Evolutionary conservation across 1,140 invertebrate species (phyloP).

Genomic region (Drosophila auraria): DNA sequence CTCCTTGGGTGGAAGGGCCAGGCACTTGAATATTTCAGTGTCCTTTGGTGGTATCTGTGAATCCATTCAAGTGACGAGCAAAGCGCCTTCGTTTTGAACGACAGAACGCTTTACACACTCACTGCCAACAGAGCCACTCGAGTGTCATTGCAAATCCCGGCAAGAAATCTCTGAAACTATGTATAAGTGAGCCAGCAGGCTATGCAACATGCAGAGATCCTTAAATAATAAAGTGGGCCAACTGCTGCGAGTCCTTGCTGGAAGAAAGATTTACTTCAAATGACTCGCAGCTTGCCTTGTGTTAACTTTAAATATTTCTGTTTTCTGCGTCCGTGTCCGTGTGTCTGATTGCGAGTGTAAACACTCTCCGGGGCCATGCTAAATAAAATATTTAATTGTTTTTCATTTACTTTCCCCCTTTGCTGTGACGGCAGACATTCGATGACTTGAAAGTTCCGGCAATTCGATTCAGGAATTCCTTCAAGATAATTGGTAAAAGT

Average conservation of each 20-base stretch:
- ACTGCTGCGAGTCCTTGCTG: not conserved
- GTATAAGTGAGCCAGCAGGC: slow-evolving; percentile 34
- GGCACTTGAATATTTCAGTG: slow-evolving; percentile 22
- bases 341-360: slow-evolving; percentile 23
- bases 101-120: slow-evolving; percentile 30
- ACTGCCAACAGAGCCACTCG: slow-evolving; percentile 19
- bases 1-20: not conserved
- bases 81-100: slow-evolving; percentile 25
- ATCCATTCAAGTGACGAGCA: slow-evolving; percentile 37
- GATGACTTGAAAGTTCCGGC: slow-evolving; percentile 35
- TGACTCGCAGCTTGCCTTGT: not conserved
- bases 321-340: slow-evolving; percentile 13
- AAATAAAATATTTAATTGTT: slow-evolving; percentile 80
- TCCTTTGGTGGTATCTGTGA: slow-evolving; percentile 11
- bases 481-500: slow-evolving; percentile 50
- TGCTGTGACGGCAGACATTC: slow-evolving; percentile 16
- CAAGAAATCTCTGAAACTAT: slow-evolving; percentile 36
- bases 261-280: slow-evolving; percentile 40
- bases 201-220: slow-evolving; percentile 38
- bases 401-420: slow-evolving; percentile 57
- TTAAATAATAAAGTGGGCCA: slow-evolving; percentile 60
- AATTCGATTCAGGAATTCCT: slow-evolving; percentile 52
- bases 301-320: slow-evolving; percentile 51
- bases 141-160: slow-evolving; percentile 45
- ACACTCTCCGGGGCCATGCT: slow-evolving; percentile 44